Conservation (phyloP, 2,113 vertebrate genomes). For the Melanostigma gelatinosum region DNA sequence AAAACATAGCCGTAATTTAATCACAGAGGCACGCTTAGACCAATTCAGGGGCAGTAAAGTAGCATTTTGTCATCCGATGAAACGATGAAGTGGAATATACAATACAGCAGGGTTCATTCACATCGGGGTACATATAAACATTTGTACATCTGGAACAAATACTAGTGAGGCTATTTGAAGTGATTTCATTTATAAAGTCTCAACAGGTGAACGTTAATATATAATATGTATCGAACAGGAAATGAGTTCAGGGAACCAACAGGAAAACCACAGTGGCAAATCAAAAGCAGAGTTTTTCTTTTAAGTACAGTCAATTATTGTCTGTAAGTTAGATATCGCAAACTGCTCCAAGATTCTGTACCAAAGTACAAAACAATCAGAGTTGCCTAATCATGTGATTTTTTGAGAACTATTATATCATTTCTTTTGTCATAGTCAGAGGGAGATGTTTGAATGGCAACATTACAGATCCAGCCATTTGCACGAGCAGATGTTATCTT, state of each 20-base stretch:
- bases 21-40: constrained; percentile 34
- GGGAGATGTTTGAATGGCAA: constrained; percentile 30
- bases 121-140: constrained; percentile 69
- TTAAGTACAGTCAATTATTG: constrained; percentile 20
- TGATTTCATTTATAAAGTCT: constrained; percentile 24
- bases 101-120: constrained; percentile 52
- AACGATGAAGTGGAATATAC: constrained; percentile 42
- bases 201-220: constrained; percentile 5
- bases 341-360: constrained; percentile 2
- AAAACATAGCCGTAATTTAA: constrained; percentile 26
- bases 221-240: constrained; percentile 13
- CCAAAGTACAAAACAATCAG: neutral
- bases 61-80: constrained; percentile 45
- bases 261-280: constrained; percentile 16
- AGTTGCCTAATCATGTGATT: constrained; percentile 3
- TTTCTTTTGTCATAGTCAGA: constrained; percentile 1
- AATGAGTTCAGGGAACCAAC: constrained; percentile 37
- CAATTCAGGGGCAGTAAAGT: constrained; percentile 49
- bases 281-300: neutral
- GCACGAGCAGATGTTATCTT: constrained; percentile 22
- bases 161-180: constrained; percentile 34
- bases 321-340: neutral
- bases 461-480: constrained; percentile 18
- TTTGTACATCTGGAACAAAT: constrained; percentile 68
- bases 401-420: constrained; percentile 15